A percentile compares a stretch with the other conserved stretches of the same genome.
Conservation (phyloP, 2,888 invertebrate species). For the Hylaea fasciaria region DNA sequence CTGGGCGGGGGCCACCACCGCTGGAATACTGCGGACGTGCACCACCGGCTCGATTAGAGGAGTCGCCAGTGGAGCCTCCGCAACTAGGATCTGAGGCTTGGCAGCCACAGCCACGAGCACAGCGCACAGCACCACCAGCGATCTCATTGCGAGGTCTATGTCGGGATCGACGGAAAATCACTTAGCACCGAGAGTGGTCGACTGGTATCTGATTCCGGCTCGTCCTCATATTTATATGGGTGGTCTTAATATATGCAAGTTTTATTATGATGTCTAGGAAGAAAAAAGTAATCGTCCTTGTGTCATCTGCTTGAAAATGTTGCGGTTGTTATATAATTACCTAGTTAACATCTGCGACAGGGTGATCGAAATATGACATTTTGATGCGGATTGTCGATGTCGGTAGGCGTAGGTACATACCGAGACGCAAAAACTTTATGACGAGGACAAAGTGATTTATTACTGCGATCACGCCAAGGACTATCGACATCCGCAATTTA, state of each 20-base stretch:
- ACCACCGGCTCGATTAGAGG: too few relatives aligned
- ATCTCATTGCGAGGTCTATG: conserved; percentile 76
- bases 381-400: conserved; percentile 3
- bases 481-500: conserved; percentile 29
- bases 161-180: conserved; percentile 29
- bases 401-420: conserved; percentile 14
- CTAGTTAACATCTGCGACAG: neutral
- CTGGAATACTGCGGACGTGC: too few relatives aligned
- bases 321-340: neutral
- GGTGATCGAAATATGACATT: conserved; percentile 10
- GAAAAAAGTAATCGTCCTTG: conserved; percentile 8
- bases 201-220: conserved; percentile 7
- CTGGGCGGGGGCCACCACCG: too few relatives aligned
- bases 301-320: conserved; percentile 5
- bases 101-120: conserved; percentile 59
- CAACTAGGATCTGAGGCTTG: conserved; percentile 48
- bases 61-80: neutral
- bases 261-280: conserved; percentile 6
- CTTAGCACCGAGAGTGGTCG: neutral
- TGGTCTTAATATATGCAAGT: conserved; percentile 1
- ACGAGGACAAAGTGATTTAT: conserved; percentile 20
- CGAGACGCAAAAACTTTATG: conserved; percentile 10
- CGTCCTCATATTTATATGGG: conserved; percentile 19
- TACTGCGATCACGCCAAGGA: conserved; percentile 10
- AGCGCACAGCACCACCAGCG: conserved; percentile 76